Conservation (phyloP, 2,113 vertebrate species). For the Otis tarda region DNA sequence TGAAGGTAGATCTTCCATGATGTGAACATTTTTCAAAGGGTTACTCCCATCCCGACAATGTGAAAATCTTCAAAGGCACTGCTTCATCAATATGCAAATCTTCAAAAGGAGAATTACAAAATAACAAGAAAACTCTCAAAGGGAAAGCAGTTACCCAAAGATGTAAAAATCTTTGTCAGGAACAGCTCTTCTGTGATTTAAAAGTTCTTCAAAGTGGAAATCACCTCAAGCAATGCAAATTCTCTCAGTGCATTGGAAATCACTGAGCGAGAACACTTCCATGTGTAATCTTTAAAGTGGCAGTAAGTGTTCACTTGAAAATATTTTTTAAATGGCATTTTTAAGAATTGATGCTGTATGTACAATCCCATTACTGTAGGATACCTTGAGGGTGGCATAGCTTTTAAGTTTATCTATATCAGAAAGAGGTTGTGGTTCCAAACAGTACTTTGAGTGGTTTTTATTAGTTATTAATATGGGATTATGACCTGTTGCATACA, state of each 20-base stretch:
- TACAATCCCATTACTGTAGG: not conserved
- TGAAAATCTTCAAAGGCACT: constrained; percentile 58
- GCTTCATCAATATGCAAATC: constrained; percentile 66
- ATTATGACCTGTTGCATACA: not conserved
- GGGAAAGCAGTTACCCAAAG: constrained; percentile 51
- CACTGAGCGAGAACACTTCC: not conserved
- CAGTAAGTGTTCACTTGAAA: constrained; percentile 29
- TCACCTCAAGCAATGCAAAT: constrained; percentile 64
- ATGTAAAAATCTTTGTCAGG: constrained; percentile 61
- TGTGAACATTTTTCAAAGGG: not conserved
- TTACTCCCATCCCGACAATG: not conserved
- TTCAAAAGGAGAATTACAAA: constrained; percentile 68
- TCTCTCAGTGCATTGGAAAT: constrained; percentile 5
- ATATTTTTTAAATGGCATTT: not conserved
- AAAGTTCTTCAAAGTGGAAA: constrained; percentile 64
- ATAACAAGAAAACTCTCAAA: constrained; percentile 59
- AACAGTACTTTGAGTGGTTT: not conserved
- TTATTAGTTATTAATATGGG: not conserved
- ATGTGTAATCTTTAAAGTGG: constrained; percentile 44
- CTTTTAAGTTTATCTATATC: not conserved
- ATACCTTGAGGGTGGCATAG: not conserved
- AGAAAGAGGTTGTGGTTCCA: not conserved
- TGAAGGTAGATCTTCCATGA: not conserved
- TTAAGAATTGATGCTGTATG: not conserved
- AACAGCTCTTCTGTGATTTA: constrained; percentile 47